Base-by-base conservation (phyloP, 2,888 invertebrate species). In the Napeogenes inachia region DNA sequence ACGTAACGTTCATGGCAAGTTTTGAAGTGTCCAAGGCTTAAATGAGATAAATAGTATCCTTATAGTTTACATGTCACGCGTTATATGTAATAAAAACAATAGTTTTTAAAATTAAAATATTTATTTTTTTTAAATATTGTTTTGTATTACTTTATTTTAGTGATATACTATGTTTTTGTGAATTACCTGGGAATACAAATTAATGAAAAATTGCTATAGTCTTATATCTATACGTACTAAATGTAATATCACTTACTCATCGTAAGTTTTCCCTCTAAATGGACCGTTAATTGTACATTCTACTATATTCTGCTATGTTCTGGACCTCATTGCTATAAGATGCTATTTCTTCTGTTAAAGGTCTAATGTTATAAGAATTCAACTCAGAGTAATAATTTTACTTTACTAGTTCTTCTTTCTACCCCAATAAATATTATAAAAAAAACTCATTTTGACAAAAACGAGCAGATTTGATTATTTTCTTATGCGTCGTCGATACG, bases 181-280 rank as follows among this genome's bases (percentile, higher is more conserved):
- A 21, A 21, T 21, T 21, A 1, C 21, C 21, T 21, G 21, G 21
- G 21, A 21, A 21, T 21, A 21, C 21, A 21, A 21, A 21, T 21
- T 0, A 21, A 21, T 21, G 21, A 21, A 21, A 21, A 21, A 21
- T 21, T 21, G 21, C 21, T 1, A 21, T 21, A 21, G 21, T 21
- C 0, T 21, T 21, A 21, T 21, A 21, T 21, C 21, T 21, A 21
- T 21, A 21, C 21, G 21, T 21, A 56, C 46, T 60, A 38, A 45
- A 53, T n/a, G 46, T 46, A 64, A 65, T 68, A 74, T 72, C 78
- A 85, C 85, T 85, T 65, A 89, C 91, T 89, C 91, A 32, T 89
- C 73, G 78, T 92, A 94, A 0, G 93, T 92, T 73, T 84, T 87
- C 60, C 92, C 91, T 80, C 92, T 92, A 70, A 91, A 92, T 0